Evolutionary conservation across 2,113 vertebrate genomes (phyloP), one percentile per base, ranked within the genome.

Genomic region (Nyctereutes procyonoides): DNA sequence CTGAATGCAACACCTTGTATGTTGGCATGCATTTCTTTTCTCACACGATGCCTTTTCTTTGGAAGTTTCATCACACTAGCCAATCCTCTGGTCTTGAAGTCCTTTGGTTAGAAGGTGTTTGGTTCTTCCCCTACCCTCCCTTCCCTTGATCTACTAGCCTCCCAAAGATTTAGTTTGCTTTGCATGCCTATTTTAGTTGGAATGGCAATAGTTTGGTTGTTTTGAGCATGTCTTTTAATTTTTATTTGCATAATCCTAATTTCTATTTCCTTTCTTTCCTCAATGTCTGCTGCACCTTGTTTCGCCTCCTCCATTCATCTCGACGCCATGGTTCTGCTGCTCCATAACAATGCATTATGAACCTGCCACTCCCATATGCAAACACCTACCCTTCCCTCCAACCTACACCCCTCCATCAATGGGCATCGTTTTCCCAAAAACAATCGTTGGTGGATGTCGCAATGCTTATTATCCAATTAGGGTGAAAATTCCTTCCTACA

Each of bases 401-500:
- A 98, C 98, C 96, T 98, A 71, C 98, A 98, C 97, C 99, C 99
- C 96, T 98, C 98, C 98, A 90, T 98, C 98, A 98, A 98, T 98
- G 98, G 98, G 98, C 98, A 98, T 98, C 98, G 96, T 91, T 98
- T 95, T 98, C 98, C 97, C 98, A 97, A 96, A 97, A 96, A 96
- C 91, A 97, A 94, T 96, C 93, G 93, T 88, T 98, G 98, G 86
- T 97, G 99, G 98, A 99, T 98, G 97, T 99, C 98, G 89, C 97
- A 98, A 97, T 99, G 98, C 99, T 99, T 99, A 98, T 99, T 98
- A 98, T 99, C 99, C 98, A 99, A 98, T 98, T 99, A 99, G 99
- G 99, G 99, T 99, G 99, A 99, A 99, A 99, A 99, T 99, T 99
- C 99, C 99, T 99, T 99, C 99, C 99, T 99, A 99, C 99, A 99